Evolutionary conservation across 2,797 vertebrate genomes (phyloP).

Genomic region (Acanthopagrus latus): DNA sequence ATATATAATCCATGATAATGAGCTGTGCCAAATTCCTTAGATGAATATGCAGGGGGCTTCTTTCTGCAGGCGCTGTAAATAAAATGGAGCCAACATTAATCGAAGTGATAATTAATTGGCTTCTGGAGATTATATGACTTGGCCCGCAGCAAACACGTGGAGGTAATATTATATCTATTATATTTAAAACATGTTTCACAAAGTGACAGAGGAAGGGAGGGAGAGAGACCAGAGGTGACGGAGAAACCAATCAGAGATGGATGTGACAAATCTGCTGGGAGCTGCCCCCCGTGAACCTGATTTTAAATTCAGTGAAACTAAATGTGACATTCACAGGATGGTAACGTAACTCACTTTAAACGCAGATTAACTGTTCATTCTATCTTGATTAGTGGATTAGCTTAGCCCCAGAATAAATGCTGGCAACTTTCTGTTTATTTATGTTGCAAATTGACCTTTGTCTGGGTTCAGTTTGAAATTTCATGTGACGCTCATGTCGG

Average conservation of each 20-base stretch:
- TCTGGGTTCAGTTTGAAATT: no score
- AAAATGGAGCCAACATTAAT: conserved; percentile 85
- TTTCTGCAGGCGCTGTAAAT: conserved; percentile 85
- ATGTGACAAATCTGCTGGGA: conserved; percentile 19
- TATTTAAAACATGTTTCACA: conserved; percentile 58
- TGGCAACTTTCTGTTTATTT: no score
- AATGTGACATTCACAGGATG: background rate
- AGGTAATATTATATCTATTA: conserved; percentile 69
- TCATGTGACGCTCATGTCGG: no score
- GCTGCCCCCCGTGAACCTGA: background rate
- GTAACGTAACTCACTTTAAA: background rate
- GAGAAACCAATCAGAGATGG: conserved; percentile 34
- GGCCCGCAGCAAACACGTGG: conserved; percentile 70
- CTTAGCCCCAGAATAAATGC: no score
- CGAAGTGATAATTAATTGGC: conserved; percentile 80
- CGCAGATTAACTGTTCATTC: background rate
- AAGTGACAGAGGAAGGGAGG: background rate
- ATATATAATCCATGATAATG: conserved; percentile 85
- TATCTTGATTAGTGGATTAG: background rate
- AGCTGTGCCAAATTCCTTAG: conserved; percentile 82
- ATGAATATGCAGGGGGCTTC: conserved; percentile 79
- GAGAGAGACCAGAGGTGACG: conserved; percentile 34
- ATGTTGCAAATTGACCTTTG: no score
- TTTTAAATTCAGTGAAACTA: conserved; percentile 7
- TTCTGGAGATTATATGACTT: conserved; percentile 77